Evolutionary conservation across 2,888 invertebrate species (phyloP), one percentile per base, ranked within the genome.

Genomic region (Orgyia antiqua): DNA sequence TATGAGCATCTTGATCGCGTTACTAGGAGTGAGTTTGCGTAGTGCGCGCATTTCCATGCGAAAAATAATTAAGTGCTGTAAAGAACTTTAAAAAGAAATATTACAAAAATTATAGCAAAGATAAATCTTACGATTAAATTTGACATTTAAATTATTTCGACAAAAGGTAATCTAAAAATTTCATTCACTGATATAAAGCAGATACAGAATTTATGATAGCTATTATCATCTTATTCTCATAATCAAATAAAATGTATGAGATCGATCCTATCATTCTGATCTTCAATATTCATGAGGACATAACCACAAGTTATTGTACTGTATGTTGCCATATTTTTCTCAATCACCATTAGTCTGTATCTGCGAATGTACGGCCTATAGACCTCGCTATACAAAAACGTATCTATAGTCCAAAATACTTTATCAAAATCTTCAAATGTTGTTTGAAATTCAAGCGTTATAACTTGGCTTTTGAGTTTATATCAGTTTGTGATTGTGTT

Each of bases 271-370:
- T 76, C 76, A 66, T 60, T 65, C 58, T 57, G 61, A 75, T 80
- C 80, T 83, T 82, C 82, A 86, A 84, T 84, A 84, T 84, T 84
- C 82, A 86, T 84, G 82, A 83, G 74, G 75, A 73, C 68, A 82
- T 84, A 76, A 82, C 79, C 79, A 54, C 73, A 78, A 78, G 73
- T 80, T 80, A 79, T 82, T 73, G 65, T 68, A 55, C 60, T 58
- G 58, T 53, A 64, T 65, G 65, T 70, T 63, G 68, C 76, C 70
- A 82, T 84, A 84, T 84, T 86, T 86, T 86, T 84, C 83, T 76
- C 80, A 84, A 86, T 86, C 84, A 83, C 79, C 84, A 86, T 86
- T 86, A 86, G 80, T 76, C 54, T 69, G 75, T 84, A 83, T 86
- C 83, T 77, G 68, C 63, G 68, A 68, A 65, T 71, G 73, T 75